Percentiles rank a stretch among this genome's conserved stretches.
Evolutionary conservation across 2,888 invertebrate species (phyloP).

Genomic region (Mimachlamys varia): DNA sequence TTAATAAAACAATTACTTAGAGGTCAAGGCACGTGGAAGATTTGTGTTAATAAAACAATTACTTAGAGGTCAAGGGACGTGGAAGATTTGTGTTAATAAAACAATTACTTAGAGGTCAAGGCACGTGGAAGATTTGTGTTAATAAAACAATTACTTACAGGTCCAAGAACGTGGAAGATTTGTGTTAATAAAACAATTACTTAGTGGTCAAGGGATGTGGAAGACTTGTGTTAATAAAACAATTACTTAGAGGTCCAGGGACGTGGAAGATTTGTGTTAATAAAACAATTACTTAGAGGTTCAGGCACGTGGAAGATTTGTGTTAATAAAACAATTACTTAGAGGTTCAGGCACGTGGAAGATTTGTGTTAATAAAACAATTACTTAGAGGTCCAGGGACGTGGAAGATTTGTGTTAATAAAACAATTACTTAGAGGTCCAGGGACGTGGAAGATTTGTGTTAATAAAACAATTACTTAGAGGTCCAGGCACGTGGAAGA

Average conservation of each 20-base stretch:
- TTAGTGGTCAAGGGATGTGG: neutral
- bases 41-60: neutral
- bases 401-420: neutral
- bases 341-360: neutral
- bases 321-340: neutral
- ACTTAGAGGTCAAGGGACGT: neutral
- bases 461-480: neutral
- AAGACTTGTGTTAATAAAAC: neutral
- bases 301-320: neutral
- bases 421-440: neutral
- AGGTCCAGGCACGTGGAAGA: neutral
- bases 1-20: neutral
- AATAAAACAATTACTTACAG: neutral
- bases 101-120: neutral
- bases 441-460: neutral
- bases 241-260: neutral
- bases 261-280: neutral
- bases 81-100: neutral
- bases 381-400: neutral
- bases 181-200: neutral
- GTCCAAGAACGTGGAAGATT: neutral
- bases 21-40: neutral
- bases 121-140: neutral
- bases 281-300: neutral
- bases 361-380: neutral